Evolutionary conservation across 1,140 invertebrate species (phyloP), one percentile per base, ranked within the genome.

Genomic region (Meteorus sp.): DNA sequence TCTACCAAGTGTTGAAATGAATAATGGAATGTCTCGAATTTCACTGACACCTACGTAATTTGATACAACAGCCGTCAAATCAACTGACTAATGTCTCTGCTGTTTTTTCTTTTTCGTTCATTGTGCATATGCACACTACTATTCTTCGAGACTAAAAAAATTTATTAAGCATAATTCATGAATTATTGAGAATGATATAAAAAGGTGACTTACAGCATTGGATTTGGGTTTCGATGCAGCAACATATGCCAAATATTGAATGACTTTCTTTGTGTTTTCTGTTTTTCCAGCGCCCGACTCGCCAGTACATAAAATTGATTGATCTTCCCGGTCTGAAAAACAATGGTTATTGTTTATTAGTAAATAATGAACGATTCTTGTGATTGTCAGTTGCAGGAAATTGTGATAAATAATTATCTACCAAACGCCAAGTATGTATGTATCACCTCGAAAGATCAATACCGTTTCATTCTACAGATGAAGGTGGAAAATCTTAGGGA

Each of bases 251-350:
- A 99, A 84, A 85, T 99, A 99, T 82, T 99, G 98, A 74, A 99
- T 99, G 27, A 99, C 98, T 87, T 99, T 99, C 83, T 99, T 99
- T 39, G 98, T 99, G 80, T 99, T 99, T 80, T 99, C 98, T 17
- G 98, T 99, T 85, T 99, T 99, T 63, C 98, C 98, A 65, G 97
- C 97, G 67, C 98, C 98, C n/a, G 97, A 99, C 82, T 99, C 98
- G 67, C 98, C 98, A 48, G 97, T 99, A 85, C 97, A 99, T 53
- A 99, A 84, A 78, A 99, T 99, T 6, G 95, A 98, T 82, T 99
- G 97, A 81, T 99, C 97, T 83, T 99, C 97, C 37, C 96, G 89
- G 85, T 99, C 97, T 98, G 83, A 19, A 85, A 84, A 55, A 61
- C 29, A 69, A 65, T 45, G n/a, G n/a, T n/a, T n/a, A n/a, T n/a